Evolutionary conservation across 2,888 invertebrate species (phyloP).

Genomic region (Chrysina gloriosa): DNA sequence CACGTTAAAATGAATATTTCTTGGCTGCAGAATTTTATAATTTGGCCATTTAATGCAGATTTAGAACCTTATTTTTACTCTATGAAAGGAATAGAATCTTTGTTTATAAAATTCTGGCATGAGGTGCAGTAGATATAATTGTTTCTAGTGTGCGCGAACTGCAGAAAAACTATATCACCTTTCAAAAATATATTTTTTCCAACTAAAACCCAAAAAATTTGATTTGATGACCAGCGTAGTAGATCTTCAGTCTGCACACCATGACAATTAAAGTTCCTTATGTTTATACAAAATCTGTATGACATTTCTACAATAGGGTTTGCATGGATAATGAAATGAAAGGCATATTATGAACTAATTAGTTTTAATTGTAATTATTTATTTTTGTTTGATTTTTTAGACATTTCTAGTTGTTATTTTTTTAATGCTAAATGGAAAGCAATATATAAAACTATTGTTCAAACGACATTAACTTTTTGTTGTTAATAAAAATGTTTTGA

Average conservation of each 20-base stretch:
- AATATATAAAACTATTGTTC: slow-evolving; percentile 28
- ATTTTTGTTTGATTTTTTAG: slow-evolving; percentile 30
- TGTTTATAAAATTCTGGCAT: slow-evolving; percentile 2
- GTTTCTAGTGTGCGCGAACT: slow-evolving; percentile 8
- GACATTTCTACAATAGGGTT: slow-evolving; percentile 24
- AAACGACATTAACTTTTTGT: slow-evolving; percentile 28
- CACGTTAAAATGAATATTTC: slow-evolving; percentile 31
- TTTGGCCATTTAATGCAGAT: background rate
- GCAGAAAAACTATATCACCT: too few species aligned
- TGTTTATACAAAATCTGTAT: slow-evolving; percentile 22
- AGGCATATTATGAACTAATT: slow-evolving; percentile 8
- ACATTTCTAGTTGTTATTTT: slow-evolving; percentile 29
- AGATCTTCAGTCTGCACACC: background rate
- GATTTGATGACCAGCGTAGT: background rate
- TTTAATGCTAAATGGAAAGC: slow-evolving; percentile 16
- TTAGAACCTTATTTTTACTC: background rate
- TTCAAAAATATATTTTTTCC: too few species aligned
- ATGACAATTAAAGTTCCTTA: slow-evolving; percentile 27
- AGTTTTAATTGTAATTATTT: slow-evolving; percentile 35
- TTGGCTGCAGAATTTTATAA: slow-evolving; percentile 14
- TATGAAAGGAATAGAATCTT: background rate
- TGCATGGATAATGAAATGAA: slow-evolving; percentile 1
- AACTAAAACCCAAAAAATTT: too few species aligned
- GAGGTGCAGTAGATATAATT: slow-evolving; percentile 16
- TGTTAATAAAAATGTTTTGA: slow-evolving; percentile 33